Evolutionary conservation across 2,113 vertebrate genomes (phyloP), one percentile per base, ranked within the genome.

Genomic region (Oryzias woworae): DNA sequence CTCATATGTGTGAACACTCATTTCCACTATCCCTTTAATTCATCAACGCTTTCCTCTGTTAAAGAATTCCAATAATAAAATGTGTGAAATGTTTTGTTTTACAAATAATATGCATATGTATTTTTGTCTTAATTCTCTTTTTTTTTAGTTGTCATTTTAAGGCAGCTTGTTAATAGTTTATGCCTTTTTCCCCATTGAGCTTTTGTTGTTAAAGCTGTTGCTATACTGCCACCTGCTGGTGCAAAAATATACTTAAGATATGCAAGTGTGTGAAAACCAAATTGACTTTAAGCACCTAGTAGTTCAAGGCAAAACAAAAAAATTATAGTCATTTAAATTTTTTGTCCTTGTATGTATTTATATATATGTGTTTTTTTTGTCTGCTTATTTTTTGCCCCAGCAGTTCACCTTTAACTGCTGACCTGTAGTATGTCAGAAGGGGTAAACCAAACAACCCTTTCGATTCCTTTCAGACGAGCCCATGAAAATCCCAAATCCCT

Each of bases 171-270:
- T 46, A 46, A 16, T 2, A 6, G 17, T 36, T 18, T 15, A 56
- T n/a, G 47, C n/a, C 15, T 2, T 28, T 13, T 26, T 16, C 4
- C 8, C 31, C 15, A 16, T 14, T 46, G 44, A 16, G 15, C 44
- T 46, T 14, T 17, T 16, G 15, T 46, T 16, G 15, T 3, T 46
- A 83, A 63, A 31, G 31, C 48, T 77, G 57, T 44, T 66, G 69
- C 54, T 66, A 5, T 64, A 64, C 60, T 79, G 87, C 66, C 80
- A 14, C 72, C 85, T 81, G 53, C 58, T 87, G 87, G 84, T 57
- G 6, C 4, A 26, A 52, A 42, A 4, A 2, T 77, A 4, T 55
- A 53, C 6, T 23, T 7, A 20, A 20, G 20, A 20, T 28, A 28
- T 28, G 7, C 26, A 13, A 2, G 2, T 36, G 2, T 10, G 2